Evolutionary conservation across 2,113 vertebrate species (phyloP).

Genomic region (Sialia sialis): DNA sequence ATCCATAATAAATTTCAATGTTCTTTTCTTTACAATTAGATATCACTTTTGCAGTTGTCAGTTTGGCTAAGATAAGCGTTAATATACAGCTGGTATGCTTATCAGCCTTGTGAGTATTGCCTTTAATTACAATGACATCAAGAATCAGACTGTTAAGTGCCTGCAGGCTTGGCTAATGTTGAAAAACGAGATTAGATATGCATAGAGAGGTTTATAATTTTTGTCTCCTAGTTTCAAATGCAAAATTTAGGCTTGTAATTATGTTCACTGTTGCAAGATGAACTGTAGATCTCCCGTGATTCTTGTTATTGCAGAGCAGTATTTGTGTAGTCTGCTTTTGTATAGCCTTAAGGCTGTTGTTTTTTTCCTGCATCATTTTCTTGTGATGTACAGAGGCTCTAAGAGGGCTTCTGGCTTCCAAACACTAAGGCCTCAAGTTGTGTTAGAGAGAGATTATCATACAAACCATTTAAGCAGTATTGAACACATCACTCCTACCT

Average conservation of each 20-base stretch:
- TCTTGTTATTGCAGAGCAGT: background rate
- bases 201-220: slow-evolving; percentile 4
- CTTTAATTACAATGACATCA: slow-evolving; percentile 49
- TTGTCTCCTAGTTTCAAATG: slow-evolving; percentile 23
- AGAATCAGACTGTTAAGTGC: background rate
- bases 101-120: slow-evolving; percentile 31
- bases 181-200: slow-evolving; percentile 25
- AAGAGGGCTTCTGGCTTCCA: background rate
- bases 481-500: background rate
- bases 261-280: slow-evolving; percentile 20
- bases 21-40: background rate
- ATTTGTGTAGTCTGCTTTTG: background rate
- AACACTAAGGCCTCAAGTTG: background rate
- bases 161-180: slow-evolving; percentile 38
- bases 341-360: background rate
- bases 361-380: background rate
- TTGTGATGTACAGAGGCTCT: background rate
- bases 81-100: slow-evolving; percentile 33
- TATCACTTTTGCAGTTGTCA: slow-evolving; percentile 4
- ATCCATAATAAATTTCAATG: background rate
- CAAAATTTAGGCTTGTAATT: slow-evolving; percentile 15
- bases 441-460: background rate
- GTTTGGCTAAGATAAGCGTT: slow-evolving; percentile 35
- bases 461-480: background rate
- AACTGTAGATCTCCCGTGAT: background rate